Evolutionary conservation across 2,113 vertebrate species (phyloP).

Genomic region (Notarius quadriscutis): DNA sequence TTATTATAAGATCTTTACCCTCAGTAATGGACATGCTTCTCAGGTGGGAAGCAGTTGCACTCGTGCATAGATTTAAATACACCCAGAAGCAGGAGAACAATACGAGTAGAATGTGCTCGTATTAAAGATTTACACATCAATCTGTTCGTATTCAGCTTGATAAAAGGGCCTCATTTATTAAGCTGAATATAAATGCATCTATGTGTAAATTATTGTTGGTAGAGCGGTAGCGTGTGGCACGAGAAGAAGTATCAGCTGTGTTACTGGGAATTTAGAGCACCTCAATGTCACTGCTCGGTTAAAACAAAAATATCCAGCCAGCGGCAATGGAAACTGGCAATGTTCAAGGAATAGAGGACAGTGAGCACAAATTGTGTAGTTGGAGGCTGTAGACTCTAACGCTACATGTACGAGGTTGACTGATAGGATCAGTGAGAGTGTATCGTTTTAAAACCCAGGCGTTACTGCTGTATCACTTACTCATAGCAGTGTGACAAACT

Average conservation of each 20-base stretch:
- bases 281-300: constrained; percentile 8
- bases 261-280: not conserved
- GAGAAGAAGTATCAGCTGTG: not conserved
- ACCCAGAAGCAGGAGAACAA: not conserved
- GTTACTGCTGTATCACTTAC: not conserved
- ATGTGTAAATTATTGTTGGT: not conserved
- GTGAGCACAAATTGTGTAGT: not conserved
- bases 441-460: not conserved
- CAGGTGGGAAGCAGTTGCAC: too few relatives aligned
- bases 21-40: too few relatives aligned
- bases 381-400: not conserved
- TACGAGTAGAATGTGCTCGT: not conserved
- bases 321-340: not conserved
- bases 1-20: too few relatives aligned
- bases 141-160: not conserved
- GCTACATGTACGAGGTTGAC: not conserved
- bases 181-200: not conserved
- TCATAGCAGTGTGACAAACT: not conserved
- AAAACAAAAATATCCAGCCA: constrained; percentile 5
- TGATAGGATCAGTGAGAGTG: not conserved
- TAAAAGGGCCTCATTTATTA: too few relatives aligned
- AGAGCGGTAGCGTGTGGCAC: not conserved
- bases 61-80: too few relatives aligned
- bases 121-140: not conserved
- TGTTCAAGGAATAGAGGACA: not conserved